Conservation (phyloP, 2,888 invertebrate species). For the Drosophila anceps region DNA sequence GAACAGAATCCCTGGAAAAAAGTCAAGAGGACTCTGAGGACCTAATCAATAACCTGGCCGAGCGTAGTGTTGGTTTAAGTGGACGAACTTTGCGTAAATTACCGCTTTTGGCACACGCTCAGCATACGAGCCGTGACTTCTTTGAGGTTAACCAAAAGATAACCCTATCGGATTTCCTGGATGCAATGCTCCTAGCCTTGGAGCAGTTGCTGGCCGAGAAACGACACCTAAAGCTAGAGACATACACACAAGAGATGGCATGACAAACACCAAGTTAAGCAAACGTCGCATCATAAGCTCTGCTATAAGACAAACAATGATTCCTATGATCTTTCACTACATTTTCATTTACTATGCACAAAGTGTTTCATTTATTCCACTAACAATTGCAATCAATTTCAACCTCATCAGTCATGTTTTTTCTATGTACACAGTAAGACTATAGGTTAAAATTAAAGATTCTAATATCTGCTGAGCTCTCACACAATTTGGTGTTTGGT, state of each 20-base stretch:
- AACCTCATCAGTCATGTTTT: neutral
- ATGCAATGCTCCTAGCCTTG: conserved; percentile 72
- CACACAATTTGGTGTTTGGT: neutral
- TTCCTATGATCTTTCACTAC: conserved; percentile 15
- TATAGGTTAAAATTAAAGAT: neutral
- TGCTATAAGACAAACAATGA: neutral
- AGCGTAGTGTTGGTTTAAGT: conserved; percentile 90
- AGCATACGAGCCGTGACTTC: conserved; percentile 64
- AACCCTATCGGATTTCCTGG: conserved; percentile 68
- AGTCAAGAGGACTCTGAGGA: conserved; percentile 58
- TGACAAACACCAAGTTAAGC: neutral
- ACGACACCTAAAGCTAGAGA: conserved; percentile 59
- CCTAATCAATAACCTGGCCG: conserved; percentile 86
- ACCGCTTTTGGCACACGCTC: conserved; percentile 93
- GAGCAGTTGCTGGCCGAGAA: conserved; percentile 73
- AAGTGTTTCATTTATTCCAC: conserved; percentile 39
- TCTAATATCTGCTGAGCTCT: neutral
- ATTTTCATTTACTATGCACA: conserved; percentile 43
- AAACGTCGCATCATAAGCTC: conserved; percentile 1
- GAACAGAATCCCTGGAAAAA: conserved; percentile 41
- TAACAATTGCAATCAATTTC: conserved; percentile 42
- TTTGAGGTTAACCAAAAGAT: conserved; percentile 69
- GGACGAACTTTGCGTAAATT: conserved; percentile 94
- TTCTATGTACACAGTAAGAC: neutral
- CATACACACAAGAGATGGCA: neutral